Evolutionary conservation across 2,888 invertebrate genomes (phyloP).

Genomic region (Synergus itoensis): DNA sequence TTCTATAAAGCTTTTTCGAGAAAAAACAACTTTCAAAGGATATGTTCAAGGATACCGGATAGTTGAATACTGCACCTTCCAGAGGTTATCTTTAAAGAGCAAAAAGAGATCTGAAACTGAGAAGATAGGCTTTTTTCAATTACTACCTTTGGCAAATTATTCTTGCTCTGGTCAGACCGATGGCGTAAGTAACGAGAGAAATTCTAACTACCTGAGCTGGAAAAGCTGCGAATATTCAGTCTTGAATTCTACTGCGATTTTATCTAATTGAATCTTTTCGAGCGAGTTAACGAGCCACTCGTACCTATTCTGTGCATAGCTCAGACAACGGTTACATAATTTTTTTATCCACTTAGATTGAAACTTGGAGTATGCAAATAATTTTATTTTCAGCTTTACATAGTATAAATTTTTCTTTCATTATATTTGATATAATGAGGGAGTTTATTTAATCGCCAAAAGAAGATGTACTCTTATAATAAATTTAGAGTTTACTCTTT

Average conservation of each 20-base stretch:
- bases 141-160: conserved; percentile 41
- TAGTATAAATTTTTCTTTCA: background rate
- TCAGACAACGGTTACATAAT: background rate
- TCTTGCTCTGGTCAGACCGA: conserved; percentile 28
- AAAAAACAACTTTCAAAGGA: conserved; percentile 26
- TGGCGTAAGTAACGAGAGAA: conserved; percentile 46
- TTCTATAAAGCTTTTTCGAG: background rate
- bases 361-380: background rate
- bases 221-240: conserved; percentile 55
- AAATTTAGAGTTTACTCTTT: background rate
- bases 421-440: background rate
- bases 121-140: conserved; percentile 23
- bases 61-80: background rate
- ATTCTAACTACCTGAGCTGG: conserved; percentile 44
- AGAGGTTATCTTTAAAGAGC: background rate
- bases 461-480: background rate
- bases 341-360: conserved; percentile 9
- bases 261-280: conserved; percentile 65
- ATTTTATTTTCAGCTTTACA: conserved; percentile 2
- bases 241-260: conserved; percentile 60
- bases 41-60: background rate
- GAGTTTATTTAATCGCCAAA: background rate
- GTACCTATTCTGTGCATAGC: background rate
- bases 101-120: conserved; percentile 1
- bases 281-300: conserved; percentile 62